Percentiles rank a stretch among this genome's conserved stretches.
These are phyloP conservation scores for Indicator maculatus DNA, from an alignment of 2,113 vertebrate species.

Conservation along the genomic window DNA sequence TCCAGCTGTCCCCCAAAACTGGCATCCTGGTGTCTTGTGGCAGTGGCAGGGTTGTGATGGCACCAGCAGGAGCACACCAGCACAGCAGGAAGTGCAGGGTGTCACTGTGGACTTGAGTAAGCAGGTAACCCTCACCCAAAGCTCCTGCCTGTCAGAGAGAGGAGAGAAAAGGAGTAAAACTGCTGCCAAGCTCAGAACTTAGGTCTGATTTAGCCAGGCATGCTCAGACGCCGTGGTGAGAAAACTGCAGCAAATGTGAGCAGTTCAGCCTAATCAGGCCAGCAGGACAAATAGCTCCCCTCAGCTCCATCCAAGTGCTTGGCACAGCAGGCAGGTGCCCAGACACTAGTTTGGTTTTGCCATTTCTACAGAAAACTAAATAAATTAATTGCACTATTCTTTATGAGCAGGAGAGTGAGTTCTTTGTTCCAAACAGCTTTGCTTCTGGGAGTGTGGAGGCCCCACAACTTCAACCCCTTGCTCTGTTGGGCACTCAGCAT, in stretches of 20 bases:
- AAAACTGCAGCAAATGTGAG: not conserved
- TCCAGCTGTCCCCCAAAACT: not conserved
- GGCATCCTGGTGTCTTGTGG: not conserved
- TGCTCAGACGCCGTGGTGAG: accelerated
- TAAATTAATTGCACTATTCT: not conserved
- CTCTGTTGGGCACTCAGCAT: not conserved
- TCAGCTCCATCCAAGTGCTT: not conserved
- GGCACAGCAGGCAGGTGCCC: not conserved
- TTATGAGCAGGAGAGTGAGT: not conserved
- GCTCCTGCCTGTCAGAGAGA: not conserved
- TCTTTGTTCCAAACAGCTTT: not conserved
- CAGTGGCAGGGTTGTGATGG: accelerated
- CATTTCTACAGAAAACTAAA: not conserved
- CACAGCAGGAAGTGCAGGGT: not conserved
- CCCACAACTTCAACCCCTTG: not conserved
- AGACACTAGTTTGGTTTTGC: not conserved
- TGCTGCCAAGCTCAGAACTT: not conserved
- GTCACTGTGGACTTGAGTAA: accelerated
- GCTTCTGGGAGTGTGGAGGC: not conserved
- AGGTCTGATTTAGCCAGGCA: not conserved
- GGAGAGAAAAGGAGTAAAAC: not conserved
- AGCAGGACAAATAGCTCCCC: not conserved
- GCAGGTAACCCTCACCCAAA: not conserved
- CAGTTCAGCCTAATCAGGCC: not conserved
- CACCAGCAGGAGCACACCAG: accelerated